phyloP scores from a whole-genome alignment of 2,888 invertebrate genomes.

The Drosophila pegasa region DNA sequence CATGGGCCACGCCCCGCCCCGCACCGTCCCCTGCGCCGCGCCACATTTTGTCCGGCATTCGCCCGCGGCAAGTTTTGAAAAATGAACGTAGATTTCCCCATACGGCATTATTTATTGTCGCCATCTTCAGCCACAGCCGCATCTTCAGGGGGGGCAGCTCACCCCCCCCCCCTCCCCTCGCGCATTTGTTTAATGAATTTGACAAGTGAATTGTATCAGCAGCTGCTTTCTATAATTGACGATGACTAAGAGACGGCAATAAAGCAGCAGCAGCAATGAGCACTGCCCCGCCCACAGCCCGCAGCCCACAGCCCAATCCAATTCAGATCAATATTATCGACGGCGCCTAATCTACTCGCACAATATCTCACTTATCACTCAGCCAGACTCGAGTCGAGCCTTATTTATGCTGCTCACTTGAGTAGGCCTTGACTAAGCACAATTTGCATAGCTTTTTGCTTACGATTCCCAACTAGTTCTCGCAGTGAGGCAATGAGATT shows the following conservation, averaged over 20 bases:
- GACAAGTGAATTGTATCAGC: constrained; percentile 54
- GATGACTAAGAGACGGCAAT: constrained; percentile 27
- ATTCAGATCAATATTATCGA: constrained; percentile 3
- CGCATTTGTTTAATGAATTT: constrained; percentile 72
- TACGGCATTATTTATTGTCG: constrained; percentile 72
- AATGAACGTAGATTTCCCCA: constrained; percentile 71
- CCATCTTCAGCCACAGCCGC: constrained; percentile 33
- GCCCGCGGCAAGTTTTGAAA: constrained; percentile 73
- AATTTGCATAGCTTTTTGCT: background rate
- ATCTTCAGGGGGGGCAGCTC: background rate
- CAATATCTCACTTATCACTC: constrained; percentile 3
- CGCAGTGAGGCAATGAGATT: background rate
- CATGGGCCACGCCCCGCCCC: constrained; percentile 6
- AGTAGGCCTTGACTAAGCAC: background rate
- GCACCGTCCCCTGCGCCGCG: background rate
- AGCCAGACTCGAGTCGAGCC: background rate
- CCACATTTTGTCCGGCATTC: constrained; percentile 28
- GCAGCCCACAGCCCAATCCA: background rate
- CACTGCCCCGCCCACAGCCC: background rate
- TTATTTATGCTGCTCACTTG: background rate
- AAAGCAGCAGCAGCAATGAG: background rate
- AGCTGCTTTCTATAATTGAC: constrained; percentile 60
- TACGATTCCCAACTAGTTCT: background rate
- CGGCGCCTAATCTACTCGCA: background rate
- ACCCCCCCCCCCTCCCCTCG: background rate